A percentile compares a stretch with the other conserved stretches of the same genome.
These are phyloP conservation scores for Drosophila anomalata DNA, from an alignment of 2,888 invertebrate genomes.

Conservation along the genomic window DNA sequence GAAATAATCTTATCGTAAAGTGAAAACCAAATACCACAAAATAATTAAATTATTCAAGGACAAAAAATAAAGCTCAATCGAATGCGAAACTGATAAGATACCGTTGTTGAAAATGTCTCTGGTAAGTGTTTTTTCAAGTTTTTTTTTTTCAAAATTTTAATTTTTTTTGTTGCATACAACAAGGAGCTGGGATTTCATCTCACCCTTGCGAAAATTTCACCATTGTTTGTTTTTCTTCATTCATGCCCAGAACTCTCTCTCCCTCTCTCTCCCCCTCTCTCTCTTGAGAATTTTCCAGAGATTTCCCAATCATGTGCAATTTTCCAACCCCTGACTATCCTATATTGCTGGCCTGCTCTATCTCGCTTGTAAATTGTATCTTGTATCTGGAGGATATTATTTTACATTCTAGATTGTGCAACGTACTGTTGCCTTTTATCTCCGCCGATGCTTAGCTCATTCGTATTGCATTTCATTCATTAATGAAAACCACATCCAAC, in stretches of 20 bases:
- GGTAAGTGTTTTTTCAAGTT: slow-evolving; percentile 51
- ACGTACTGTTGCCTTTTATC: slow-evolving; percentile 26
- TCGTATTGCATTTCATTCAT: slow-evolving; percentile 66
- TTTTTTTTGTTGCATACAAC: slow-evolving; percentile 29
- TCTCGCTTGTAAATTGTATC: slow-evolving; percentile 2
- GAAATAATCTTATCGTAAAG: slow-evolving; percentile 21
- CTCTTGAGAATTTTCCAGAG: slow-evolving; percentile 33
- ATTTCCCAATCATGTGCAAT: slow-evolving; percentile 55
- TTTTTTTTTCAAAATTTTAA: neutral
- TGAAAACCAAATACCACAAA: neutral
- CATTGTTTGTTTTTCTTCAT: slow-evolving; percentile 54
- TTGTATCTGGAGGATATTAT: slow-evolving; percentile 29
- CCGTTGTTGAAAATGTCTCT: slow-evolving; percentile 38
- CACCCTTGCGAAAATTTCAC: slow-evolving; percentile 8
- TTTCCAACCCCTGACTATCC: slow-evolving; percentile 7
- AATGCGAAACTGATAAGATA: slow-evolving; percentile 36
- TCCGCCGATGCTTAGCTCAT: slow-evolving; percentile 56
- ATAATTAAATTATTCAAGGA: neutral
- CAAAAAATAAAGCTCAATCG: neutral
- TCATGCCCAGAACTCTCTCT: slow-evolving; percentile 43
- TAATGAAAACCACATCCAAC: slow-evolving; percentile 36
- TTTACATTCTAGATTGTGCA: slow-evolving; percentile 31
- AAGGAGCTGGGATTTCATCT: slow-evolving; percentile 23
- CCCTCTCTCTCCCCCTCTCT: neutral
- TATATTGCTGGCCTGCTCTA: slow-evolving; percentile 14